phyloP scores from a whole-genome alignment of 2,888 invertebrate species.

The Sesia apiformis region DNA sequence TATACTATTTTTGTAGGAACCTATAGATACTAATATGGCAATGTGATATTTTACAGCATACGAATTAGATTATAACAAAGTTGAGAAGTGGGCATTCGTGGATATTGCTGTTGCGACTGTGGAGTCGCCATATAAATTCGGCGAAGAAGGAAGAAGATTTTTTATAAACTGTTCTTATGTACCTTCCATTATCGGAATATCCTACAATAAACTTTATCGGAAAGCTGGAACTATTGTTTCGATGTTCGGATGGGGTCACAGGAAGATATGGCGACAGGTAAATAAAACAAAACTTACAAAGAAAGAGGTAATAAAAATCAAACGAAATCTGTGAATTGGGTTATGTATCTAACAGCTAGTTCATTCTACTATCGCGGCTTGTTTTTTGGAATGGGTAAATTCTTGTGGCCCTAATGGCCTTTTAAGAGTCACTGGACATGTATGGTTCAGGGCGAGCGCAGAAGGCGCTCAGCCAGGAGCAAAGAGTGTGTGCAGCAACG shows the following conservation, averaged over 20 bases:
- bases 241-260: constrained; percentile 2
- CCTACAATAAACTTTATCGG: background rate
- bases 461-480: too few species aligned
- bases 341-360: too few species aligned
- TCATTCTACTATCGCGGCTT: too few species aligned
- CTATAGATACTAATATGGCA: background rate
- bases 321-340: too few species aligned
- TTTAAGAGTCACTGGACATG: too few species aligned
- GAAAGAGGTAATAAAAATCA: too few species aligned
- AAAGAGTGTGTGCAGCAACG: too few species aligned
- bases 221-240: background rate
- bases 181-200: constrained; percentile 10
- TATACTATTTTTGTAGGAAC: too few species aligned
- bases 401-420: too few species aligned
- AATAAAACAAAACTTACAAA: background rate
- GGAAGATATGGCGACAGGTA: constrained; percentile 20
- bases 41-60: constrained; percentile 23
- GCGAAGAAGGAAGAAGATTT: constrained; percentile 4
- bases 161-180: constrained; percentile 19
- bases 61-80: constrained; percentile 17
- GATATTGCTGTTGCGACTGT: constrained; percentile 38
- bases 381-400: too few species aligned
- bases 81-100: constrained; percentile 30
- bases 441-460: too few species aligned
- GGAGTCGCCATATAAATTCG: constrained; percentile 24